Conservation (phyloP, 2,113 vertebrate genomes). For the pig (Sus scrofa) region DNA sequence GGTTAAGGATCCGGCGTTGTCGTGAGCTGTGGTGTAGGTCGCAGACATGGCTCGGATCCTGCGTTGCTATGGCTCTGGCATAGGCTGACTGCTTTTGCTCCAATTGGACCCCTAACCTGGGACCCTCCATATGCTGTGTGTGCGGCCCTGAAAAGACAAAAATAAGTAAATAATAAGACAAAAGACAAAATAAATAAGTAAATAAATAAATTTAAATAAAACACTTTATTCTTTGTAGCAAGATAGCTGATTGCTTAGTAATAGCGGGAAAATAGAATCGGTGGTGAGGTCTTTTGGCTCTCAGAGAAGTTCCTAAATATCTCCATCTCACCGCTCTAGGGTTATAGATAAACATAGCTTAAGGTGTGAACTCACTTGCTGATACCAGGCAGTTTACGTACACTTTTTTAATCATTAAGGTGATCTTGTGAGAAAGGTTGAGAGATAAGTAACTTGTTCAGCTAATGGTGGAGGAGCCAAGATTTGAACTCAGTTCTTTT, state of each 20-base stretch:
- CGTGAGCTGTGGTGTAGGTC: too few relatives aligned
- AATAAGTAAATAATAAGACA: too few relatives aligned
- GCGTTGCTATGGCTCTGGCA: too few relatives aligned
- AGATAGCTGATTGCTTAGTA: constrained; percentile 8
- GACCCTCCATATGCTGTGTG: too few relatives aligned
- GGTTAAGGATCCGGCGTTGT: too few relatives aligned
- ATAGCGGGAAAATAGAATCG: constrained; percentile 19
- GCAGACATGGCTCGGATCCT: too few relatives aligned
- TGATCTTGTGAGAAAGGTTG: neutral
- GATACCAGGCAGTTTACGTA: neutral
- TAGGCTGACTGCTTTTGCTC: too few relatives aligned
- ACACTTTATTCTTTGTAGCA: constrained; percentile 12
- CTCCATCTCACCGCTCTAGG: neutral
- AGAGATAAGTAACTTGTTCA: neutral
- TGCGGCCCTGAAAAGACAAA: too few relatives aligned
- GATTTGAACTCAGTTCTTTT: neutral
- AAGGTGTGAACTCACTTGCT: neutral
- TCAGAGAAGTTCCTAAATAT: neutral
- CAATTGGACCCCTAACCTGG: too few relatives aligned
- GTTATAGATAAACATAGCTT: neutral
- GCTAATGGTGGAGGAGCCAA: neutral
- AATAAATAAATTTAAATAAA: too few relatives aligned
- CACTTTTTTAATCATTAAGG: neutral
- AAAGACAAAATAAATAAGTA: too few relatives aligned
- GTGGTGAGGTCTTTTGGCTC: neutral